A percentile compares a stretch with the other conserved stretches of the same genome.
Evolutionary conservation across 2,888 invertebrate species (phyloP).

Genomic region (Nymphalis polychloros): DNA sequence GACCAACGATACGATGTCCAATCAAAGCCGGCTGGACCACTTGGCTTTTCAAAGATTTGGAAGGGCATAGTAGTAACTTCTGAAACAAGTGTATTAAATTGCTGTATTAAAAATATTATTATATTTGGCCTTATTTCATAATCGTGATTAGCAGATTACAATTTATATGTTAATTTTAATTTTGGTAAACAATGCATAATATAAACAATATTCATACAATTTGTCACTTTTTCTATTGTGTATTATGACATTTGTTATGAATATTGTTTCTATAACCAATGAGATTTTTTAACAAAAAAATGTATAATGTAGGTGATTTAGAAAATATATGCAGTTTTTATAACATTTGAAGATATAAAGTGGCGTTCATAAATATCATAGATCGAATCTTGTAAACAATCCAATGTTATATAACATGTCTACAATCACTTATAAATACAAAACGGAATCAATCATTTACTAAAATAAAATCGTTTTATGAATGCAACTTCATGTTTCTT

Average conservation of each 20-base stretch:
- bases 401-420: conserved; percentile 29
- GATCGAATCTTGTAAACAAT: background rate
- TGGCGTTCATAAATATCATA: conserved; percentile 2
- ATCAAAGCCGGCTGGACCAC: conserved; percentile 83
- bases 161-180: too few species aligned
- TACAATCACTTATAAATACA: conserved; percentile 12
- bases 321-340: background rate
- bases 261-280: background rate
- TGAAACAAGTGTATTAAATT: conserved; percentile 45
- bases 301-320: background rate
- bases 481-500: conserved; percentile 6
- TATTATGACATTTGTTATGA: too few species aligned
- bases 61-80: conserved; percentile 79
- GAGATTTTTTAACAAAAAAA: background rate
- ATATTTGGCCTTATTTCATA: background rate
- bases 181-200: too few species aligned
- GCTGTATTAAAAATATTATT: too few species aligned
- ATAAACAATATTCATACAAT: too few species aligned
- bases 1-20: conserved; percentile 78
- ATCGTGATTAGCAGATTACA: too few species aligned
- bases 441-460: conserved; percentile 4
- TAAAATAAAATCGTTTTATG: conserved; percentile 10
- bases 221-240: too few species aligned
- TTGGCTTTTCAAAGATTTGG: conserved; percentile 74
- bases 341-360: conserved; percentile 1